Evolutionary conservation across 2,888 invertebrate species (phyloP), one percentile per base, ranked within the genome.

Genomic region (Diaperis boleti): DNA sequence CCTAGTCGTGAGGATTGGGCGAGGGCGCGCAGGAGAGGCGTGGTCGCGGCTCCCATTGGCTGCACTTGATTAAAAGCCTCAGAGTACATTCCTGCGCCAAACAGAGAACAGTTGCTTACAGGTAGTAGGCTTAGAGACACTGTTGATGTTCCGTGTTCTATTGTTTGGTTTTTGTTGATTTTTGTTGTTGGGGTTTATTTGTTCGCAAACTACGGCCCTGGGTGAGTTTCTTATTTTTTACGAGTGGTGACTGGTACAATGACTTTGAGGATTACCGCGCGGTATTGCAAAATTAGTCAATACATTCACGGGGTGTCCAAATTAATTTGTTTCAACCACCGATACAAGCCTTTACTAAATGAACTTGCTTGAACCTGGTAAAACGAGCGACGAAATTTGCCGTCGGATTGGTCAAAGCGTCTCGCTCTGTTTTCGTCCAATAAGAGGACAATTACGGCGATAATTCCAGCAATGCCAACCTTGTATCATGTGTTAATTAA

Each of bases 71-170:
- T 68, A 66, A 71, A 69, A 70, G 66, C 62, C 72, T 74, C 71
- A 72, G 73, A 71, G 72, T 66, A 67, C 67, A 62, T 68, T 68
- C 65, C 66, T 62, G 69, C 68, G 65, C 72, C 69, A 69, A 71
- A 75, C 68, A 74, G 76, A 73, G 69, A 76, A 74, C 80, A 80
- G 80, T 80, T 77, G 75, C 73, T 74, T 74, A 68, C 75, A 75
- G 75, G 76, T 79, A 72, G 79, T 75, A 75, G 75, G 73, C 74
- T 69, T 73, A 72, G 74, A 69, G 68, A 69, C 70, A 66, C 60
- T 62, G 50, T 41, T 10, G 37, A 42, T 62, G 65, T 62, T 68
- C 56, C 49, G 62, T 67, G 50, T 67, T 67, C 29, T 31, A 45
- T 66, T 67, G 65, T 68, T 66, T 52, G 33, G 62, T 66, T 68